Evolutionary conservation across 2,797 vertebrate species (phyloP).

Genomic region (Urocyon cinereoargenteus): DNA sequence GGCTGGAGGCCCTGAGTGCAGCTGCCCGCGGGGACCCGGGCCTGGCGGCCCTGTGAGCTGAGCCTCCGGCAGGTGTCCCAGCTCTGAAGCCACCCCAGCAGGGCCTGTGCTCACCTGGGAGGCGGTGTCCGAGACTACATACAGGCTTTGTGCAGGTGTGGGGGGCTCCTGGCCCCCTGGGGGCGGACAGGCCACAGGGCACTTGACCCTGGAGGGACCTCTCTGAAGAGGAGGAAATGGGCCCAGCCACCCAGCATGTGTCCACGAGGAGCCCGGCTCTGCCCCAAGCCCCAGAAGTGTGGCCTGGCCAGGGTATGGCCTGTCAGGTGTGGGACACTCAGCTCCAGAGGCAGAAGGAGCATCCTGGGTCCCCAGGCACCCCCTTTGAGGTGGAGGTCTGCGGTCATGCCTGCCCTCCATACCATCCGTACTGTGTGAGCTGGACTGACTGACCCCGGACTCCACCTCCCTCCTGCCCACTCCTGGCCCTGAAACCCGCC

Average conservation of each 20-base stretch:
- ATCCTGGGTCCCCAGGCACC: not conserved
- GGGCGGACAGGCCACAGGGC: not conserved
- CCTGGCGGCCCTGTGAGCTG: constrained; percentile 74
- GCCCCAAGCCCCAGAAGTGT: not conserved
- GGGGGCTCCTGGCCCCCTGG: not conserved
- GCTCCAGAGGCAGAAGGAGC: not conserved
- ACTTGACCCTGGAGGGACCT: not conserved
- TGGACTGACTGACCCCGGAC: not conserved
- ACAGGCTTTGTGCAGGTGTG: not conserved
- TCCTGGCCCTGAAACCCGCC: fast-evolving
- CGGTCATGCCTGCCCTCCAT: not conserved
- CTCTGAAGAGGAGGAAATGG: not conserved
- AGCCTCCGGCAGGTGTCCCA: not conserved
- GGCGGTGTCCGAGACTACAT: fast-evolving
- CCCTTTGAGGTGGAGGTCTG: not conserved
- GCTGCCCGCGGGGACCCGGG: constrained; percentile 87
- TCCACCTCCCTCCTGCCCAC: not conserved
- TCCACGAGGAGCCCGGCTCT: not conserved
- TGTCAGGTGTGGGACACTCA: no score
- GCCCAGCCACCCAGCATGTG: not conserved
- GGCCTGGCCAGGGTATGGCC: not conserved
- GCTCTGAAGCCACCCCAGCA: not conserved
- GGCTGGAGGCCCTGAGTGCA: constrained; percentile 91
- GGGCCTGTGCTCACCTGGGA: not conserved
- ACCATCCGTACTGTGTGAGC: not conserved